Conservation (phyloP, 2,113 vertebrate species). For the Circaetus cinerascens region DNA sequence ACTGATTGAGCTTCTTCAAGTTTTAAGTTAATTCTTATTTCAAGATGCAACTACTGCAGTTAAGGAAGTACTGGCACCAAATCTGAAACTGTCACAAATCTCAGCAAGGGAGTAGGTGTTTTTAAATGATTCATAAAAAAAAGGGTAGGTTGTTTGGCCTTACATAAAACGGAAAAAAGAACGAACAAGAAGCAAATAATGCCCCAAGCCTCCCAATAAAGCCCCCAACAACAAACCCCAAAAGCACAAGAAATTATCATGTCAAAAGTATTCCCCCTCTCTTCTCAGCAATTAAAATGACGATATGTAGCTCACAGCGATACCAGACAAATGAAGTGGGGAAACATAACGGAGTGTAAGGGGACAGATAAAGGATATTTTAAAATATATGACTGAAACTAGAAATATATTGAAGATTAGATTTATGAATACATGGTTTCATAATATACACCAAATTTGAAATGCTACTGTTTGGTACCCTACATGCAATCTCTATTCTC, state of each 20-base stretch:
- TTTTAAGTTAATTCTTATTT: not conserved
- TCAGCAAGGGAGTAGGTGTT: not conserved
- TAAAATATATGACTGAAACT: not conserved
- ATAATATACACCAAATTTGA: not conserved
- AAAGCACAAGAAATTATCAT: not conserved
- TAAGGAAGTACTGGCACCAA: not conserved
- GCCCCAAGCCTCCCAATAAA: not conserved
- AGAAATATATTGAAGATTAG: not conserved
- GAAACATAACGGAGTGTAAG: not conserved
- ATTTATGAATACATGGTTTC: not conserved
- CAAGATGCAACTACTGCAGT: not conserved
- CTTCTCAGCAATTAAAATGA: not conserved
- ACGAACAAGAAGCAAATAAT: not conserved
- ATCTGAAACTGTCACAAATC: not conserved
- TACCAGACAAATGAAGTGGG: fast-evolving
- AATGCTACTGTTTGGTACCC: not conserved
- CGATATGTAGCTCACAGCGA: not conserved
- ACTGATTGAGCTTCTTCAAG: not conserved
- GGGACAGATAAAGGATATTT: not conserved
- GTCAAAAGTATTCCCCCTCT: not conserved
- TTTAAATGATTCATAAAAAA: not conserved
- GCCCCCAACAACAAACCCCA: not conserved
- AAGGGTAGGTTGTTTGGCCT: not conserved
- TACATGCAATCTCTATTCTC: not conserved
- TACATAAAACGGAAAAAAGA: not conserved